Conservation (phyloP, 1,140 invertebrate species). For the Bradynema listronoti region DNA sequence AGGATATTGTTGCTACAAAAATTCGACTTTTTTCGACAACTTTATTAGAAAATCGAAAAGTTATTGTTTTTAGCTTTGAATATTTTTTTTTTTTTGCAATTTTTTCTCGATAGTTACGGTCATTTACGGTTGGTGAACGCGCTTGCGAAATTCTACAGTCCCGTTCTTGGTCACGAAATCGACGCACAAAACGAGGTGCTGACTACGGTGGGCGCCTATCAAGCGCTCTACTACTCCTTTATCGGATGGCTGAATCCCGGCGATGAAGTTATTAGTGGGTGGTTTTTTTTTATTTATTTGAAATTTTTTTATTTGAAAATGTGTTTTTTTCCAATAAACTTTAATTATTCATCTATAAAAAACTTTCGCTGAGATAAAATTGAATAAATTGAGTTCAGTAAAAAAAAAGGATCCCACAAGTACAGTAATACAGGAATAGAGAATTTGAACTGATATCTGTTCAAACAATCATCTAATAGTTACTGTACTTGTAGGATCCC, state of each 20-base stretch:
- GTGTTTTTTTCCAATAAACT: no score
- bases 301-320: not conserved
- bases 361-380: conserved; percentile 3
- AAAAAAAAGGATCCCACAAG: no score
- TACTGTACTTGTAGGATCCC: no score
- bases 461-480: no score
- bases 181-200: conserved; percentile 77
- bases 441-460: no score
- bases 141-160: conserved; percentile 75
- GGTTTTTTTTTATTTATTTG: not conserved
- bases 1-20: no score
- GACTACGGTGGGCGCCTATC: conserved; percentile 83
- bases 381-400: not conserved
- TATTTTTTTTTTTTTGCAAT: no score
- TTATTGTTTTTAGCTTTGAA: no score
- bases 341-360: conserved; percentile 2
- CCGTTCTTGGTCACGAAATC: conserved; percentile 69
- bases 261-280: conserved; percentile 66
- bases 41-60: no score
- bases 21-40: no score
- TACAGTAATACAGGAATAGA: no score
- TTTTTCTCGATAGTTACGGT: no score
- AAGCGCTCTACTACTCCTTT: conserved; percentile 74
- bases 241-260: conserved; percentile 68
- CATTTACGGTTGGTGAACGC: conserved; percentile 80